Percentiles rank a stretch among this genome's conserved stretches.
phyloP scores from a whole-genome alignment of 2,888 invertebrate genomes.

The Polydesmus complanatus region DNA sequence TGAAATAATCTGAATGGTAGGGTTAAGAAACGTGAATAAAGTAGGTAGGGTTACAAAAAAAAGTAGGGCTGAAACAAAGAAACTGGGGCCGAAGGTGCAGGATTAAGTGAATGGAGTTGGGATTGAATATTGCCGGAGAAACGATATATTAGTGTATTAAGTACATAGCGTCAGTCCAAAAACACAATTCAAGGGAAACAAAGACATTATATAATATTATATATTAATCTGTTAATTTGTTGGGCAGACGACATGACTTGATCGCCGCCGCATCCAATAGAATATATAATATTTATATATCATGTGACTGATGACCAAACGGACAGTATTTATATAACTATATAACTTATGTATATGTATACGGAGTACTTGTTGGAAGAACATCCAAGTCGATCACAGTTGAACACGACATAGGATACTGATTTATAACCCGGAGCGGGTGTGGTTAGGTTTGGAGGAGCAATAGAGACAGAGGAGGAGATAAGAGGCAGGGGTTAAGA shows the following conservation, averaged over 20 bases:
- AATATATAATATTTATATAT: not conserved
- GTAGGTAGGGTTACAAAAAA: too few species aligned
- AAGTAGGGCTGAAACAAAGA: too few species aligned
- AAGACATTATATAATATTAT: not conserved
- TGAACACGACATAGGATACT: not conserved
- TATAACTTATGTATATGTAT: not conserved
- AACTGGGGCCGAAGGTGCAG: too few species aligned
- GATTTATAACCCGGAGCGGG: not conserved
- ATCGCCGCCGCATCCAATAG: not conserved
- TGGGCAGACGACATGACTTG: not conserved
- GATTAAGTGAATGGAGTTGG: too few species aligned
- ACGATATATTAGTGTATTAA: too few species aligned
- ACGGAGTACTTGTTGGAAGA: not conserved
- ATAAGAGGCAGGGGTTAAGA: too few species aligned
- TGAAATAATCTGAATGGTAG: too few species aligned
- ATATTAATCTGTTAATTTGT: not conserved
- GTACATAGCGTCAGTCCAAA: too few species aligned
- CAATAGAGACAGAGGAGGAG: not conserved
- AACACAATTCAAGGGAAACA: too few species aligned
- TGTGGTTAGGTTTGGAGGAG: not conserved
- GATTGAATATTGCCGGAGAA: too few species aligned
- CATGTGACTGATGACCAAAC: not conserved
- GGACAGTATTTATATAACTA: not conserved
- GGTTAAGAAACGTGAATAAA: too few species aligned
- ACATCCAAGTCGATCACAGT: not conserved